Base-by-base conservation (phyloP, 2,888 invertebrate genomes). In the Sepioteuthis lessoniana region DNA sequence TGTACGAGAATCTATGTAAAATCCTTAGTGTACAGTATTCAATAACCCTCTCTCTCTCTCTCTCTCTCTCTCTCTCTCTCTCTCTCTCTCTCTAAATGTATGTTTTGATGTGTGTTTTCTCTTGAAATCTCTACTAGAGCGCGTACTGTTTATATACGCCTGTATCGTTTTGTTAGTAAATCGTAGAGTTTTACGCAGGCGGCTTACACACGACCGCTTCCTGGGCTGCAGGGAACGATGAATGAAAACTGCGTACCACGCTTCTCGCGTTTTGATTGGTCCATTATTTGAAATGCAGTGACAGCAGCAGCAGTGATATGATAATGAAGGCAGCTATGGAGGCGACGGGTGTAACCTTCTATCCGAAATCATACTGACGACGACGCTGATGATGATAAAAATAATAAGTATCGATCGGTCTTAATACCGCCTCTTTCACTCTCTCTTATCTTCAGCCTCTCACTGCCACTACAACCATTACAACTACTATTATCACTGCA, bases 191-290 rank as follows among this genome's bases (percentile, higher is more conserved):
- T 76, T 76, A 76, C 76, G 76, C 76, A 76, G 76, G 76, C 76
- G 76, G 76, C n/a, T 76, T 76, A 76, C 76, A 76, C 76, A 76
- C 76, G 35, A 35, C 76, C 76, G 76, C 76, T 76, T 76, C n/a
- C 76, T n/a, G 8, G 35, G 35, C 76, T 76, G 76, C 76, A 76
- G 76, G 76, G 76, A 76, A 35, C 76, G n/a, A 76, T 76, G 76
- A 76, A 76, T 76, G 76, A 76, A 76, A 76, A 76, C 76, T 76
- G 76, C 76, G 76, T 76, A 76, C n/a, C 76, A 76, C 76, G 76
- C 19, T 76, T 10, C n/a, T n/a, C 76, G 76, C 76, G 76, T 76
- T 76, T 76, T 76, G 35, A 76, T 76, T 76, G 76, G 76, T 76
- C 35, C 16, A 76, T 3, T n/a, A 55, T 25, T 55, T 55, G 55